Conservation (phyloP, 2,888 invertebrate genomes). For the Cryptocephalus primarius region DNA sequence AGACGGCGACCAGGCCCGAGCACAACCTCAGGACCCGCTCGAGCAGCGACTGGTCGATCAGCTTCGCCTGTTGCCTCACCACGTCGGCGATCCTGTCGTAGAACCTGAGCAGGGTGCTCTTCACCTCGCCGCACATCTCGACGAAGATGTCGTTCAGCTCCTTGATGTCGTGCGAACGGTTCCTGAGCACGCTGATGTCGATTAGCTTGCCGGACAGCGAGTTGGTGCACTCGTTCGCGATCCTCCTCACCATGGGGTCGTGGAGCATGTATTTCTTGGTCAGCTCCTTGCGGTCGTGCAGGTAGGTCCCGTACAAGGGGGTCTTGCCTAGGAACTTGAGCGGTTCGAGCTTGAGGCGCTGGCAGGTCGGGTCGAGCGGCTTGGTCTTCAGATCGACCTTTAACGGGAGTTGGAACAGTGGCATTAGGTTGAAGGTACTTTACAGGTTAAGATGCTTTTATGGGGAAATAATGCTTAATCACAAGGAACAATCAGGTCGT, state of each 20-base stretch:
- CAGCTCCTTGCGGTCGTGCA: constrained; percentile 45
- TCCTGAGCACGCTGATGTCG: constrained; percentile 22
- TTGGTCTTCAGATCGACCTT: constrained; percentile 45
- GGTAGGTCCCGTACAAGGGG: constrained; percentile 45
- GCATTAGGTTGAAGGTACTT: no score
- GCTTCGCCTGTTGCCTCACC: constrained; percentile 17
- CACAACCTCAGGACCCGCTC: constrained; percentile 15
- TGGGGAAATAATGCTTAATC: no score
- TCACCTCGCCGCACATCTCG: constrained; percentile 18
- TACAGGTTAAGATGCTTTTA: no score
- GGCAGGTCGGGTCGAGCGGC: constrained; percentile 45
- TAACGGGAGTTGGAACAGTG: no score
- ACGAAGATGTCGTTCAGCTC: constrained; percentile 20
- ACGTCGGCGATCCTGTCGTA: constrained; percentile 19
- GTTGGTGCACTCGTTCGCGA: constrained; percentile 43
- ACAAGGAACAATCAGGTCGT: no score
- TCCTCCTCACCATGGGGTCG: constrained; percentile 51
- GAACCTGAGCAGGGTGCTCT: constrained; percentile 18
- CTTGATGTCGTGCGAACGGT: constrained; percentile 18
- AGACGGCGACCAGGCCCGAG: constrained; percentile 42
- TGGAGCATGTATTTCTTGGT: constrained; percentile 47
- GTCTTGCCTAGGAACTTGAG: constrained; percentile 56
- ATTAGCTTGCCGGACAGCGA: constrained; percentile 46
- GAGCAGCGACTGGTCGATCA: constrained; percentile 9
- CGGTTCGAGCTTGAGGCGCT: constrained; percentile 39